Base-by-base conservation (phyloP, 1,140 invertebrate genomes). In the Tetranychus urticae region DNA sequence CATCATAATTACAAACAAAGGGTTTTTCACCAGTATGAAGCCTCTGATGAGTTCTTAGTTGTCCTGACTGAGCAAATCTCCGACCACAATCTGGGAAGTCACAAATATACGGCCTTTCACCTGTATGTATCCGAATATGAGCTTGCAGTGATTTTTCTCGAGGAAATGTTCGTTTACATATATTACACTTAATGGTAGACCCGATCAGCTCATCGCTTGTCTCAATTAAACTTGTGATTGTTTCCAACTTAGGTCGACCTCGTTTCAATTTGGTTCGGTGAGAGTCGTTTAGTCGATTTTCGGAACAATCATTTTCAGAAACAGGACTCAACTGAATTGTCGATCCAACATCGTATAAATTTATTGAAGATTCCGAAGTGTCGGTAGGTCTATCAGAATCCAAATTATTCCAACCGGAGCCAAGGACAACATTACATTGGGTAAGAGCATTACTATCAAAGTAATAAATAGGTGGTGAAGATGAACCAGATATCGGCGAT, bases 1-100 rank as follows among this genome's bases (percentile, higher is more conserved):
- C 82, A 63, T 74, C 67, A 63, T 76, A 76, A 3, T 80, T 79
- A 72, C 85, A 87, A 8, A 80, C 70, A 71, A 87, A 88, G 3
- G 84, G 85, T 69, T 85, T 85, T 67, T 86, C 84, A 42, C 84
- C 84, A 2, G 84, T 86, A 67, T 88, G 85, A 3, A 86, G 70
- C 63, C 84, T 72, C 68, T 86, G 84, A 70, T 88, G 85, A 1
- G 85, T 88, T 71, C 86, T 85, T 33, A 88, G 68, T 68, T 88
- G 85, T 2, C 85, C 85, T 64, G 84, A 86, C 70, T 88, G 85
- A 35, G 83, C 84, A 69, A 88, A 88, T 45, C 81, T 79, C 59
- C 81, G 79, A 2, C 76, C 77, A 70, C 85, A 88, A 31, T 80
- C 78, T 36, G 83, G 82, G 72, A 80, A 86, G 69, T 86, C 82